These are phyloP conservation scores for Crotalus viridis DNA, from an alignment of 2,113 vertebrate genomes.

Conservation along the genomic window DNA sequence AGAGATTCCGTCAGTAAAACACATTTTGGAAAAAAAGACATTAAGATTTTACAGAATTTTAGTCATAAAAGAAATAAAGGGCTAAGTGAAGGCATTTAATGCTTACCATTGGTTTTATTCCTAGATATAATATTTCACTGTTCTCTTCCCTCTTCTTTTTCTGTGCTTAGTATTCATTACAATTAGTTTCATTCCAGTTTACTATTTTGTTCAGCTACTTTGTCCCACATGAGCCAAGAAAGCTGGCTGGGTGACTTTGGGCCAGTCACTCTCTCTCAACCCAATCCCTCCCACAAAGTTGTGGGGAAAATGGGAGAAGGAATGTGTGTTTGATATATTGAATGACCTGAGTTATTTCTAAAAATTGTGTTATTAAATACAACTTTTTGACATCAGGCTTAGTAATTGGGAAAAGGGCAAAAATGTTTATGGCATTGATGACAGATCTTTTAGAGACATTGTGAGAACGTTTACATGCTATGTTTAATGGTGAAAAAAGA, in stretches of 20 bases:
- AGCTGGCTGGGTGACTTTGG: not conserved
- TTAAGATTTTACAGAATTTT: not conserved
- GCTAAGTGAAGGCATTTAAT: not conserved
- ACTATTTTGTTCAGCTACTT: not conserved
- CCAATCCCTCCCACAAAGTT: not conserved
- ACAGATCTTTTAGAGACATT: not conserved
- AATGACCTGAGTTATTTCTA: not conserved
- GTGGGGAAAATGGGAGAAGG: not conserved
- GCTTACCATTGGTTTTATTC: not conserved
- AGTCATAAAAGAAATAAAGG: not conserved
- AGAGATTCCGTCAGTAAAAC: not conserved
- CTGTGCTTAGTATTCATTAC: not conserved
- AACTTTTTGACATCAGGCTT: not conserved
- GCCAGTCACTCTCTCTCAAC: not conserved
- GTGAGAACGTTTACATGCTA: not conserved
- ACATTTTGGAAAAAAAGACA: not conserved
- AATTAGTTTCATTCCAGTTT: not conserved
- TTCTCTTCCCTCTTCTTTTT: not conserved
- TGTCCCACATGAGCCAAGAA: not conserved
- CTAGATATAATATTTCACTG: not conserved
- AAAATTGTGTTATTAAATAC: not conserved
- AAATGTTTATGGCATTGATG: not conserved
- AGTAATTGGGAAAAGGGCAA: not conserved
- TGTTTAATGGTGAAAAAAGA: not conserved
- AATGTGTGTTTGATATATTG: not conserved